phyloP scores from a whole-genome alignment of 2,797 vertebrate genomes.

The Pitangus sulphuratus region DNA sequence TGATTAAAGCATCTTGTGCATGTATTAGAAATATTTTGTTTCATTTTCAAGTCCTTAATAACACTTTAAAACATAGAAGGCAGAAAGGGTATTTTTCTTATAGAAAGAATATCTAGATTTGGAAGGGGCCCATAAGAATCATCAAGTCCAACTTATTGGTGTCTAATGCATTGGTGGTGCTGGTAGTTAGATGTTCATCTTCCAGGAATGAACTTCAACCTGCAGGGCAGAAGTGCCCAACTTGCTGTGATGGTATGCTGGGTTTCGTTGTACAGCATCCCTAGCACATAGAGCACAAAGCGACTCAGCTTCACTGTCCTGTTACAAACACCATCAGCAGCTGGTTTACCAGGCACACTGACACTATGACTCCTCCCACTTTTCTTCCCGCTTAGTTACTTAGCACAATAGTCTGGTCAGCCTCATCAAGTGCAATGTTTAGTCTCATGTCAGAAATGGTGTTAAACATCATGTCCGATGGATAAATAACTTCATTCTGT shows the following conservation, averaged over 20 bases:
- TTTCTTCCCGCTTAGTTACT: background rate
- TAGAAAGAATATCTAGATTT: background rate
- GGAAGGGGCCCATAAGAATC: background rate
- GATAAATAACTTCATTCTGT: background rate
- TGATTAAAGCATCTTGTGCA: background rate
- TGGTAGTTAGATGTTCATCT: background rate
- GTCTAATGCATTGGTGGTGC: background rate
- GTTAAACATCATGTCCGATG: background rate
- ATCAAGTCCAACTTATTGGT: rapidly evolving
- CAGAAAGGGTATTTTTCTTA: background rate
- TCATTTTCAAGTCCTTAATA: background rate
- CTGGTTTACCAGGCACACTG: background rate
- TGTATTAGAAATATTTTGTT: background rate
- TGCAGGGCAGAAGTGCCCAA: background rate
- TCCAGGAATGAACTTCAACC: background rate
- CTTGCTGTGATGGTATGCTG: no score
- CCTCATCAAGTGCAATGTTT: background rate
- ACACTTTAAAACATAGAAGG: background rate
- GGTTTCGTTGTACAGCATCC: background rate
- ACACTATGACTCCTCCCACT: background rate
- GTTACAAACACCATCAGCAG: background rate
- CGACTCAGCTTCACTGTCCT: background rate
- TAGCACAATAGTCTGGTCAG: background rate
- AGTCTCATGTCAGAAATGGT: background rate
- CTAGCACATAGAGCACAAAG: background rate